phyloP scores from a whole-genome alignment of 2,113 vertebrate genomes.

The Coreoperca whiteheadi region DNA sequence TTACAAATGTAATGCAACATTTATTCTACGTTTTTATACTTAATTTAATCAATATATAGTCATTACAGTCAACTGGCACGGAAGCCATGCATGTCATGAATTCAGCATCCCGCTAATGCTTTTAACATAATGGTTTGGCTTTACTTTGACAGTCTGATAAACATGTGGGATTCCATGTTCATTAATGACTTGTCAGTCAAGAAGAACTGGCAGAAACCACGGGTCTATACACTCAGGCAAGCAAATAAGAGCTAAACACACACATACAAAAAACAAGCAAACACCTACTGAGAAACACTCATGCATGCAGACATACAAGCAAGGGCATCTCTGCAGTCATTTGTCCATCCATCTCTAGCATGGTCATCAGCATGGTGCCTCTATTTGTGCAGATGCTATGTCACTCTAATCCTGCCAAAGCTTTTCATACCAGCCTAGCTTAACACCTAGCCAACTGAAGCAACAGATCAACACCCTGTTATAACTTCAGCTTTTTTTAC shows the following conservation, averaged over 20 bases:
- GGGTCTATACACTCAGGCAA: neutral
- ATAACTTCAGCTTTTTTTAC: conserved; percentile 12
- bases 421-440: conserved; percentile 17
- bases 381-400: conserved; percentile 27
- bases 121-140: conserved; percentile 61
- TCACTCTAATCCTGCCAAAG: conserved; percentile 44
- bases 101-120: conserved; percentile 58
- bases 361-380: conserved; percentile 34
- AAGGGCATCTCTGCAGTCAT: neutral
- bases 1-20: conserved; percentile 34
- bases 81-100: conserved; percentile 50
- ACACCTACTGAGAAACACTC: neutral
- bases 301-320: neutral
- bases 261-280: neutral
- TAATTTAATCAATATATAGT: conserved; percentile 69
- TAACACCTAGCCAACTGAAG: conserved; percentile 37
- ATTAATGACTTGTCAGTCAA: conserved; percentile 69
- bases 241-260: conserved; percentile 2
- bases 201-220: neutral
- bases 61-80: conserved; percentile 55
- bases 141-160: conserved; percentile 48
- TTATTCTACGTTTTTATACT: conserved; percentile 47
- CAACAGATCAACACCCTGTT: conserved; percentile 52
- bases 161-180: conserved; percentile 51
- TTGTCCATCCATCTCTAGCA: conserved; percentile 22